These are phyloP conservation scores for Conomelus anceps DNA, from an alignment of 2,888 invertebrate genomes.

Conservation along the genomic window DNA sequence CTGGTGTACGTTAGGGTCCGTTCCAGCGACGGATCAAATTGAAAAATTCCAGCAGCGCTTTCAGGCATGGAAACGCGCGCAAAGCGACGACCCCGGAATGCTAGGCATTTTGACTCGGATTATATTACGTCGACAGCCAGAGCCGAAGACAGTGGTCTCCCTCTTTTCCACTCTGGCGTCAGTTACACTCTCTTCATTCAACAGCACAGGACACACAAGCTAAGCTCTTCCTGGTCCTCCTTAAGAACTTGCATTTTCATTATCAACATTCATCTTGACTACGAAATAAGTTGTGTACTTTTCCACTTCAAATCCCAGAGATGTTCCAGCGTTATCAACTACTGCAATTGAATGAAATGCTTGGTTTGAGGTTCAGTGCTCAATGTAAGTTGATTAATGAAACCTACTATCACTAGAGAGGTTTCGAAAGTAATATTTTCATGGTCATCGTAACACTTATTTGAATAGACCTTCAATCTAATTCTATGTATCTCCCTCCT, in stretches of 20 bases:
- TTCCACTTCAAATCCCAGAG: no score
- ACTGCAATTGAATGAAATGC: no score
- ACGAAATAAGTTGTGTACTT: background rate
- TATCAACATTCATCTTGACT: background rate
- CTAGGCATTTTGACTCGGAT: background rate
- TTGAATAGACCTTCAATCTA: no score
- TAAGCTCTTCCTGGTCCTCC: background rate
- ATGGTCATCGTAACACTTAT: no score
- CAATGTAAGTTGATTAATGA: no score
- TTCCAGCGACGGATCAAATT: background rate
- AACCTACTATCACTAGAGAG: no score
- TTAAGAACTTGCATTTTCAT: background rate
- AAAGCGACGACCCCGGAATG: background rate
- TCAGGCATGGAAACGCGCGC: background rate
- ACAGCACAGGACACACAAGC: background rate
- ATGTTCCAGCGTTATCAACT: no score
- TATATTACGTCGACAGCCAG: background rate
- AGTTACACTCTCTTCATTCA: background rate
- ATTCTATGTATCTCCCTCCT: no score
- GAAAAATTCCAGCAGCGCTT: background rate
- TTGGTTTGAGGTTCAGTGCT: no score
- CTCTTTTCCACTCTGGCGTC: background rate
- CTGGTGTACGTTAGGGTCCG: background rate
- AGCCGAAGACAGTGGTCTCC: background rate
- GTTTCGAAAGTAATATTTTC: no score